Base-by-base conservation (phyloP, 1,140 invertebrate genomes). In the Drosophila micromelanica region DNA sequence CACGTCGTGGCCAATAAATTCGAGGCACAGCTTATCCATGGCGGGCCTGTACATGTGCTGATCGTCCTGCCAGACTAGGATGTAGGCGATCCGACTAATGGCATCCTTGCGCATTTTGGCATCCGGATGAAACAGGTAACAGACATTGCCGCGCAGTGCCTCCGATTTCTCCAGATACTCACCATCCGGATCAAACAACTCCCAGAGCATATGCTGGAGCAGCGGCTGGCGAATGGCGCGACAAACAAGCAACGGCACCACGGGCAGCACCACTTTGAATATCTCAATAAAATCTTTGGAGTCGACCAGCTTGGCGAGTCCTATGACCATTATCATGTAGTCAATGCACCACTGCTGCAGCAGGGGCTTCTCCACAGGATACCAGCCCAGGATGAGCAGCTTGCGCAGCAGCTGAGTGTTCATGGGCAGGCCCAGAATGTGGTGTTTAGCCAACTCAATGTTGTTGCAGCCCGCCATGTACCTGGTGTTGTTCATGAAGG, bases 381-480 rank as follows among this genome's bases (percentile, higher is more conserved):
- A 27, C 71, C 67, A 76, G 13, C 68, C 77, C 6, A 57, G 48
- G 2, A 55, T n/a, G 5, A 87, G 23, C 5, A 92, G 11, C 30
- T 77, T 68, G 2, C 73, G 70, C 12, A 92, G n/a, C n/a, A 92
- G 6, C 11, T 69, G 9, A 0, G 37, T 27, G 40, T 30, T 82
- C 8, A 91, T 11, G 1, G 91, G 91, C 35, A 92, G 2, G 0
- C 91, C 91, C 1, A 92, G 37, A 2, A 90, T 82, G 9, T 80
- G 73, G 11, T 68, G 42, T 0, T 42, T 49, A 0, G 65, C 42
- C 12, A 91, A 32, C 11, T 77, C 55, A 12, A 49, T 11, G 13
- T 90, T 90, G 11, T 5, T 69, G 52, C 71, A 78, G 9, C 79
- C 84, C 5, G 57, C 12, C n/a, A 72, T 15, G 15, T 87, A 87